Evolutionary conservation across 2,888 invertebrate species (phyloP), one percentile per base, ranked within the genome.

Genomic region (Drosophila rellima): DNA sequence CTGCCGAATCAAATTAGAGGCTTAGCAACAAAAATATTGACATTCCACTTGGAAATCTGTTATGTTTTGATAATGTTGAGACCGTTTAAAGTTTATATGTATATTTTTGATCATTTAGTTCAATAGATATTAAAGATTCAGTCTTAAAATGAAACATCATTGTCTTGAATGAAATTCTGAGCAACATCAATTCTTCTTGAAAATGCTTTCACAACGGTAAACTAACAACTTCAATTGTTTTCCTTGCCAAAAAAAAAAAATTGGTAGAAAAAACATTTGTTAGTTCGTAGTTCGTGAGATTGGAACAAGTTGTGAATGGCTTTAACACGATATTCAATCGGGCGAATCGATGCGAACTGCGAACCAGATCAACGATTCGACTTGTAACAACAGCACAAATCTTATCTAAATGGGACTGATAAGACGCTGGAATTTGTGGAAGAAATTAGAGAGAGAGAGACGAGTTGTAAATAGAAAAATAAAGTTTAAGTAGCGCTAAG

Each of bases 401-500:
- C 61, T 62, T 37, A 62, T 62, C 61, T 29, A 44, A 62, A 55
- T 54, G 55, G 37, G 31, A 45, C 54, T 75, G 80, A 75, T 74
- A 75, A 79, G 76, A 17, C 29, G 13, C 18, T 15, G 80, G 75
- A 62, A 69, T 75, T 75, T 62, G 60, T 55, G 5, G 20, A 2
- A 37, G 4, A 7, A 29, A 13, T 17, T 1, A 26, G 23, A 42
- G 33, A 7, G 37, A 15, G 2, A n/a, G 13, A 11, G 23, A 17
- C 23, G 23, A 7, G 18, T 20, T 45, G 26, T 33, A 13, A 23
- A 15, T n/a, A 45, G 33, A 20, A 37, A 60, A 70, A 82, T 26
- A 82, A 73, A 20, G 42, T 42, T 82, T 77, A 90, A 90, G 90
- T 89, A 90, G 88, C 90, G 84, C 78, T 78, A 70, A 78, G 82